These are phyloP conservation scores for Perca flavescens DNA, from an alignment of 2,113 vertebrate genomes.

Conservation along the genomic window DNA sequence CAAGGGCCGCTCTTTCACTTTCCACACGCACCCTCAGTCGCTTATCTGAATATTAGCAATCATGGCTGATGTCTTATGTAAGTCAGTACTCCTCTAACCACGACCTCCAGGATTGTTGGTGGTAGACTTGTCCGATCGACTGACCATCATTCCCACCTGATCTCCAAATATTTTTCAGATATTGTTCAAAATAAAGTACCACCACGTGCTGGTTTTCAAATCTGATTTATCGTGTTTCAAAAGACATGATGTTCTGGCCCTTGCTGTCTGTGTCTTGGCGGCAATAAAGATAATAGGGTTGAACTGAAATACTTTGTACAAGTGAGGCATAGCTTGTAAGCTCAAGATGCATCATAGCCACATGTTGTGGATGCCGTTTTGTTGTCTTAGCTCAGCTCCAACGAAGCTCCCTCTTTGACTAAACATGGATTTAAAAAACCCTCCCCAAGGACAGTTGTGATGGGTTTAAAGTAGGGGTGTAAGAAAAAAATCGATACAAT, in stretches of 20 bases:
- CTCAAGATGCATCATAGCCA: not conserved
- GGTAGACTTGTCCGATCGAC: not conserved
- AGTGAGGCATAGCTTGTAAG: not conserved
- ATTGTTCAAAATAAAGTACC: not conserved
- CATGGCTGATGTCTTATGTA: slow-evolving; percentile 5
- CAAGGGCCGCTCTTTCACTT: slow-evolving; percentile 43
- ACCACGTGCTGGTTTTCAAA: not conserved
- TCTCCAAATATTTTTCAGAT: not conserved
- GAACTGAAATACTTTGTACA: not conserved
- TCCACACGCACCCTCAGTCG: slow-evolving; percentile 13
- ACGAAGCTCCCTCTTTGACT: not conserved
- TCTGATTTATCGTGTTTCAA: not conserved
- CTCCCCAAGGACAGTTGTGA: too few relatives aligned
- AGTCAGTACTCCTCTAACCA: not conserved
- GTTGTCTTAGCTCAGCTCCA: not conserved
- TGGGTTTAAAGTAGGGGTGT: too few relatives aligned
- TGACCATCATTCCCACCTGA: not conserved
- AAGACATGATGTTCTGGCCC: not conserved
- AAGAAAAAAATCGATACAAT: too few relatives aligned
- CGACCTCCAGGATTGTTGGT: not conserved
- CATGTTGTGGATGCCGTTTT: not conserved
- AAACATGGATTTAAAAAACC: not conserved
- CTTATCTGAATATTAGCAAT: slow-evolving; percentile 35
- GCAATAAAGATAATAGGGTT: not conserved
- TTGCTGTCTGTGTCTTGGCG: not conserved